Evolutionary conservation across 2,113 vertebrate genomes (phyloP).

Genomic region (Zosterops japonicus): DNA sequence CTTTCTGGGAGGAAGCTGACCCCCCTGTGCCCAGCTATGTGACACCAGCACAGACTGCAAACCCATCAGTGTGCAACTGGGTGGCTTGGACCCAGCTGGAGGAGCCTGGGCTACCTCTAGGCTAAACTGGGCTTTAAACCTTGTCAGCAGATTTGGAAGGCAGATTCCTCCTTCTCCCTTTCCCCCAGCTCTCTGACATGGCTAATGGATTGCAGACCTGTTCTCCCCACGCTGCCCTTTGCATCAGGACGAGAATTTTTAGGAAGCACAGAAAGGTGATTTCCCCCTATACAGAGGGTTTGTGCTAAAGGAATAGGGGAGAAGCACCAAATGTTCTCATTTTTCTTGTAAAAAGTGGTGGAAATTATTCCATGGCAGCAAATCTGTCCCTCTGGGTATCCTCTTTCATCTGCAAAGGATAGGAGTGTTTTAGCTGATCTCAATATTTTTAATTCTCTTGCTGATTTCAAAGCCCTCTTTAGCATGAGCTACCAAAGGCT

Average conservation of each 20-base stretch:
- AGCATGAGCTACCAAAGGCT: background rate
- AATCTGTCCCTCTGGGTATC: slow-evolving; percentile 50
- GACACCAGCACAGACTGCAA: background rate
- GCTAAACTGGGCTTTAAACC: background rate
- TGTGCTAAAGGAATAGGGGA: background rate
- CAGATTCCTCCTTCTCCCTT: background rate
- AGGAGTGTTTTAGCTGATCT: slow-evolving; percentile 50
- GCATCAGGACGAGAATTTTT: background rate
- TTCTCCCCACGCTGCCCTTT: fast-evolving
- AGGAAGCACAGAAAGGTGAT: background rate
- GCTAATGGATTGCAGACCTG: background rate
- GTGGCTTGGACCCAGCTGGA: background rate
- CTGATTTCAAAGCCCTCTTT: slow-evolving; percentile 28
- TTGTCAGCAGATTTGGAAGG: background rate
- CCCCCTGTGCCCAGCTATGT: too few relatives aligned
- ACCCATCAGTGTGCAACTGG: background rate
- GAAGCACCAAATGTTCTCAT: background rate
- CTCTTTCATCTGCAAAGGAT: slow-evolving; percentile 51
- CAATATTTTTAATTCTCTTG: slow-evolving; percentile 60
- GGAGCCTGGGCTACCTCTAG: background rate
- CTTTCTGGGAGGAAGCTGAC: background rate
- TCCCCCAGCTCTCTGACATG: background rate
- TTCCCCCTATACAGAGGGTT: background rate
- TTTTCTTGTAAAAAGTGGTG: background rate
- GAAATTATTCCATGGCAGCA: slow-evolving; percentile 31